These are phyloP conservation scores for Mesaphorura yosii DNA, from an alignment of 1,140 invertebrate species.

Conservation along the genomic window DNA sequence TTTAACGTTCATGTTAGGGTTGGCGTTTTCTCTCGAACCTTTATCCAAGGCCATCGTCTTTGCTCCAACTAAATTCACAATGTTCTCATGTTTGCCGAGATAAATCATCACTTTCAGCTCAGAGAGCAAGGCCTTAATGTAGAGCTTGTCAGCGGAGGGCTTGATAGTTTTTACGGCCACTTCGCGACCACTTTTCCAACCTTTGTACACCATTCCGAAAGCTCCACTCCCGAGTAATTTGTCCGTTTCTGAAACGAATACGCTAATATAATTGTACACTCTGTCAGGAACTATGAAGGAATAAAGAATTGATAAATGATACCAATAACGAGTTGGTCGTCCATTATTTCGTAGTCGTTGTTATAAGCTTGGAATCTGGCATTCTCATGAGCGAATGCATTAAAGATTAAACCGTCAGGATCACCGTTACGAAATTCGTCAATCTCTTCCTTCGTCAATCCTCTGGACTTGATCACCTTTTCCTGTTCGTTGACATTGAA, in stretches of 20 bases:
- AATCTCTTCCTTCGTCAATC: not conserved
- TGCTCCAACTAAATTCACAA: constrained; percentile 13
- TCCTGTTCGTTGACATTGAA: no score
- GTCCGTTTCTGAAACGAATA: not conserved
- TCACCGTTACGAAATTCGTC: not conserved
- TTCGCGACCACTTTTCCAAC: not conserved
- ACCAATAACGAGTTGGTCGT: not conserved
- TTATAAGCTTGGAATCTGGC: no score
- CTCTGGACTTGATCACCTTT: no score
- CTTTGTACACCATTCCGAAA: constrained; percentile 1
- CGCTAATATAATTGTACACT: not conserved
- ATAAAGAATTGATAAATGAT: not conserved
- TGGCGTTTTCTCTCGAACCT: no score
- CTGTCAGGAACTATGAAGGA: not conserved
- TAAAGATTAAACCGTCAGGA: no score
- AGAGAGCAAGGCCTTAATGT: constrained; percentile 4
- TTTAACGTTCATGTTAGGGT: no score
- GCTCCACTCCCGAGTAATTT: constrained; percentile 1
- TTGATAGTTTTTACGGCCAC: constrained; percentile 17
- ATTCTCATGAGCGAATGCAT: no score
- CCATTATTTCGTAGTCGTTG: not conserved
- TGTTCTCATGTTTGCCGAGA: constrained; percentile 3
- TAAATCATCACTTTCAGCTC: constrained; percentile 19
- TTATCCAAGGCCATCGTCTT: not conserved
- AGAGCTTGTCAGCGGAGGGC: constrained; percentile 2